These are phyloP conservation scores for Vanacampus margaritifer DNA, from an alignment of 2,113 vertebrate genomes.

Conservation along the genomic window DNA sequence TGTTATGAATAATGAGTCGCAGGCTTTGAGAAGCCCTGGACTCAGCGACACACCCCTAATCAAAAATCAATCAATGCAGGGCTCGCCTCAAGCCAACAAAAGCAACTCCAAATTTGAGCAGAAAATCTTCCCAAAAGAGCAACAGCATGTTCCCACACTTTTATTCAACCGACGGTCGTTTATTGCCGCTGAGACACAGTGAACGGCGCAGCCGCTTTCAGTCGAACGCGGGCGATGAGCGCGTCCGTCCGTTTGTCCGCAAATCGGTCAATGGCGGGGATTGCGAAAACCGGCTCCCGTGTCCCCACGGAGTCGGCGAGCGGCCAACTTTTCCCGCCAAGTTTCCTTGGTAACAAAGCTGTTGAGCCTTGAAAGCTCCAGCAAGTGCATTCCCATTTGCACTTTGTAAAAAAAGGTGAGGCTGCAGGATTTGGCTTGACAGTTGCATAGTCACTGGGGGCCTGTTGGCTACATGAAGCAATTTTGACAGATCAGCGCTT, in stretches of 20 bases:
- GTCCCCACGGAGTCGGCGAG: conserved; percentile 30
- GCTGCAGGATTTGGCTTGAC: conserved; percentile 58
- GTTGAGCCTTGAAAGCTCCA: conserved; percentile 47
- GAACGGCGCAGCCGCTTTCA: conserved; percentile 28
- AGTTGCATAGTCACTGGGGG: conserved; percentile 52
- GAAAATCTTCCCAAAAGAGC: neutral
- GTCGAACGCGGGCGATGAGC: conserved; percentile 34
- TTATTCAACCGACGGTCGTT: neutral
- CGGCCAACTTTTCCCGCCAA: conserved; percentile 32
- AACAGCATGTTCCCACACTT: neutral
- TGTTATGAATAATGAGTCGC: neutral
- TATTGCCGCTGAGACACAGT: conserved; percentile 16
- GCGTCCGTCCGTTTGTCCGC: conserved; percentile 34
- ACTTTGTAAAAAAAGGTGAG: conserved; percentile 53
- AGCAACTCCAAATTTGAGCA: neutral
- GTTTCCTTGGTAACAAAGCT: conserved; percentile 64
- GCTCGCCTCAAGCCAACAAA: neutral
- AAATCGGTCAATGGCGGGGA: conserved; percentile 32
- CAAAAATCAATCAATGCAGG: neutral
- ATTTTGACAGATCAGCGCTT: conserved; percentile 61
- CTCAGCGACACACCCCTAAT: neutral
- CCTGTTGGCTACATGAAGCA: conserved; percentile 33
- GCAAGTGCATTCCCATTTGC: conserved; percentile 52
- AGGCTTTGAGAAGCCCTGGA: neutral
- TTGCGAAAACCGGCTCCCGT: conserved; percentile 22